Evolutionary conservation across 2,113 vertebrate genomes (phyloP).

Genomic region (Rissa tridactyla): DNA sequence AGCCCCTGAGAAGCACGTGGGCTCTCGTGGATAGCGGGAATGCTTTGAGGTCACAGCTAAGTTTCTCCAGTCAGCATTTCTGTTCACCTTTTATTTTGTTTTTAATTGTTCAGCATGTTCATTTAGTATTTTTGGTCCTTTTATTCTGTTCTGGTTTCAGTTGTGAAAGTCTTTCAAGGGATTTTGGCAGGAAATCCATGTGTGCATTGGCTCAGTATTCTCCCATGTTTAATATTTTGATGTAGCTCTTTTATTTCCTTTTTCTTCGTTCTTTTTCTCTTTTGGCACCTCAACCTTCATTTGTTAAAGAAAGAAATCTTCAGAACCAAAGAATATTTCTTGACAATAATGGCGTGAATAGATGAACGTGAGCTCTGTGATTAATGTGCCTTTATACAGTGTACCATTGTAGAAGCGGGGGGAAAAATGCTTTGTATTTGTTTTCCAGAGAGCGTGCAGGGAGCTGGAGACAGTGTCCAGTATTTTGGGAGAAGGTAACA

Average conservation of each 20-base stretch:
- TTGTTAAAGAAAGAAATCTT: conserved; percentile 4
- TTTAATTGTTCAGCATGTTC: background rate
- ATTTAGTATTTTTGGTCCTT: background rate
- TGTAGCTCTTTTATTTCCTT: background rate
- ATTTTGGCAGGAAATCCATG: conserved; percentile 14
- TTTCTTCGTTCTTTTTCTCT: background rate
- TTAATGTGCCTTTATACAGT: background rate
- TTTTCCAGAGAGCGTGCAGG: background rate
- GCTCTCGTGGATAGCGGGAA: accelerated
- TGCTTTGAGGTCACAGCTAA: background rate
- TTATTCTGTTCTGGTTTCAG: background rate
- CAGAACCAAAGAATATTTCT: background rate
- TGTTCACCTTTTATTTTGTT: background rate
- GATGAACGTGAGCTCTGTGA: conserved; percentile 1
- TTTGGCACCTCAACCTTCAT: background rate
- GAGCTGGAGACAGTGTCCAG: background rate
- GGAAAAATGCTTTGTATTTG: background rate
- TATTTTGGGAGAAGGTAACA: background rate
- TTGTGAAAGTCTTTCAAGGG: background rate
- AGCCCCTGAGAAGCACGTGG: background rate
- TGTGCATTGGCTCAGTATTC: background rate
- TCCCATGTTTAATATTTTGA: conserved; percentile 20
- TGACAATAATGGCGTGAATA: background rate
- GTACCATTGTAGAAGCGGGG: background rate
- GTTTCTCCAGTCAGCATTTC: background rate